Evolutionary conservation across 2,113 vertebrate species (phyloP).

Genomic region (Tragelaphus scriptus): DNA sequence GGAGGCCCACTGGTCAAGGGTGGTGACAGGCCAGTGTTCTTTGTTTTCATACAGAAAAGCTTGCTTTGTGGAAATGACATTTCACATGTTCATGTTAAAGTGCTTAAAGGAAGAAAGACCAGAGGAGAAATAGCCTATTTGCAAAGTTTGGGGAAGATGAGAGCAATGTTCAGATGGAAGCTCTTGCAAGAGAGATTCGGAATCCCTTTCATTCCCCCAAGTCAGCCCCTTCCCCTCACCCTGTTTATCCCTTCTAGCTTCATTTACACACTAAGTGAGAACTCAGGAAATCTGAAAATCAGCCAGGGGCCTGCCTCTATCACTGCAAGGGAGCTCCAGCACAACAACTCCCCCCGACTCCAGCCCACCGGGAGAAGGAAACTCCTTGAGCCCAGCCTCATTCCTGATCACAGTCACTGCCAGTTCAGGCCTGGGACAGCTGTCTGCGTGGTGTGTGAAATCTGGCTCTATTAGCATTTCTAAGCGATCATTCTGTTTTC

Average conservation of each 20-base stretch:
- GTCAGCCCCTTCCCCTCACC: fast-evolving
- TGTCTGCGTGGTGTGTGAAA: background rate
- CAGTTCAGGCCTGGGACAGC: background rate
- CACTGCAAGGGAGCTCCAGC: background rate
- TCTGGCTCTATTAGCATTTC: background rate
- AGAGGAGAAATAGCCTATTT: background rate
- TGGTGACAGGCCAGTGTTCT: background rate
- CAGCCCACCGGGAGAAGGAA: background rate
- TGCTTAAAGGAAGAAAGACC: background rate
- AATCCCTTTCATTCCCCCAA: background rate
- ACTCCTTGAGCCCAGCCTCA: background rate
- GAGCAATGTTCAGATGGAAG: background rate
- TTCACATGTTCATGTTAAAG: background rate
- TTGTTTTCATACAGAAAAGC: background rate
- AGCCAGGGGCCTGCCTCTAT: background rate
- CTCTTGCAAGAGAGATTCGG: background rate
- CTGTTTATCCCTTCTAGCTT: background rate
- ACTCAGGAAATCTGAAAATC: background rate
- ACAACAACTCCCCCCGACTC: fast-evolving
- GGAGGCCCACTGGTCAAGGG: background rate
- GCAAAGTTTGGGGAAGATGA: background rate
- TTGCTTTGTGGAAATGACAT: background rate
- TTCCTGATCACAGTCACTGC: background rate
- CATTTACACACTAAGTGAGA: background rate
- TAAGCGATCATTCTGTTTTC: background rate